phyloP scores from a whole-genome alignment of 2,113 vertebrate species.

The Microtus oregoni region DNA sequence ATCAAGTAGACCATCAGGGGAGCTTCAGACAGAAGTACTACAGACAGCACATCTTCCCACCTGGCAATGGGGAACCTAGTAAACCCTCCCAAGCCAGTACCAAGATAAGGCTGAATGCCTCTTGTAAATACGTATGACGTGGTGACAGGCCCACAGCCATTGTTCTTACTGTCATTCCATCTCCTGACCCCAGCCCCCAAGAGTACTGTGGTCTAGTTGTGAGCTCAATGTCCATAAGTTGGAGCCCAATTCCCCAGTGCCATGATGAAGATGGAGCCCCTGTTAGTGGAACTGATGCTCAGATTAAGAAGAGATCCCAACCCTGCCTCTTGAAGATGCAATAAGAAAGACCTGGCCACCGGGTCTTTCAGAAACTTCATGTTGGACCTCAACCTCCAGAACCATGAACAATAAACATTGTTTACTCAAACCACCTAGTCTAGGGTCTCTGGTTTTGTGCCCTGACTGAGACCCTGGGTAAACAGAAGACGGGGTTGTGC shows the following conservation, averaged over 20 bases:
- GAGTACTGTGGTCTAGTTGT: background rate
- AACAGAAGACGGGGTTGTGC: background rate
- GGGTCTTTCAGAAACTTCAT: background rate
- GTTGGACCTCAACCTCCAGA: background rate
- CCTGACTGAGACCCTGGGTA: background rate
- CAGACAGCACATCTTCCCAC: background rate
- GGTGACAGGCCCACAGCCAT: rapidly evolving
- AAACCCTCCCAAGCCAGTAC: background rate
- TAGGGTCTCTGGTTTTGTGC: background rate
- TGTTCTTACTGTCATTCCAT: no score
- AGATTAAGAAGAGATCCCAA: background rate
- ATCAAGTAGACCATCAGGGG: background rate
- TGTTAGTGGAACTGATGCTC: background rate
- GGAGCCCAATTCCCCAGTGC: no score
- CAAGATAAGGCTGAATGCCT: background rate
- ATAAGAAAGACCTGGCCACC: background rate
- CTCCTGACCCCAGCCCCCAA: background rate
- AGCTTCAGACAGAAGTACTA: background rate
- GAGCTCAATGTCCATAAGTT: background rate
- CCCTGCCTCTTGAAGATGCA: background rate
- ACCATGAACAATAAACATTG: background rate
- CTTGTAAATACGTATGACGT: rapidly evolving
- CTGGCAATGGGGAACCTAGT: rapidly evolving
- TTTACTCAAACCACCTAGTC: background rate
- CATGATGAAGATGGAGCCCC: background rate